phyloP scores from a whole-genome alignment of 2,888 invertebrate species.

The Mythimna vitellina region DNA sequence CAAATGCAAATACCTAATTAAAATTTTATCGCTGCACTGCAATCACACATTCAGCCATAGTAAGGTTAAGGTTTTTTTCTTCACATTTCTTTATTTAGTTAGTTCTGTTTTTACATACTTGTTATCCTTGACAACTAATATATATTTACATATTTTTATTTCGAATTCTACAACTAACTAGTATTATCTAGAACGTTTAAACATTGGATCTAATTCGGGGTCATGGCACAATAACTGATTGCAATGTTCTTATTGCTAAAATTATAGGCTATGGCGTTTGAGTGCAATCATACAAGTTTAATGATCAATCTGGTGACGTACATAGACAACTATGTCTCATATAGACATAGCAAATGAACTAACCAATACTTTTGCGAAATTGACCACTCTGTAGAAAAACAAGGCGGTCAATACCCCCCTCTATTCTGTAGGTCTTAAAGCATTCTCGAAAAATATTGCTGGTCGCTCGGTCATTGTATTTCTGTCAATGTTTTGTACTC shows the following conservation, averaged over 20 bases:
- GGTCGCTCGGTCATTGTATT: neutral
- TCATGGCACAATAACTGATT: constrained; percentile 18
- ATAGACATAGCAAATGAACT: neutral
- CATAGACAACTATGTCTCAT: neutral
- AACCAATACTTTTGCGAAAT: neutral
- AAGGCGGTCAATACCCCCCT: neutral
- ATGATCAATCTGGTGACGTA: constrained; percentile 10
- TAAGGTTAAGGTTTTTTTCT: neutral
- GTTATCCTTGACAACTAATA: constrained; percentile 20
- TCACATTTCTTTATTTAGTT: neutral
- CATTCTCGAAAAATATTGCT: neutral
- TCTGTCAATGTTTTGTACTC: no score
- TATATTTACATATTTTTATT: constrained; percentile 13
- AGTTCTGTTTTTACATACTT: neutral
- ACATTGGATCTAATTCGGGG: constrained; percentile 13
- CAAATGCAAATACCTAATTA: constrained; percentile 14
- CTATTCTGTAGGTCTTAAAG: neutral
- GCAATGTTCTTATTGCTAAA: neutral
- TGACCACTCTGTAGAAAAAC: neutral
- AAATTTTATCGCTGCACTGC: constrained; percentile 13
- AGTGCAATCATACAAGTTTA: neutral
- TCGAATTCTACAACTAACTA: constrained; percentile 1
- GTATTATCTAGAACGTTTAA: constrained; percentile 2
- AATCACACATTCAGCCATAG: neutral
- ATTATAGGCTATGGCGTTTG: constrained; percentile 6